Evolutionary conservation across 2,113 vertebrate species (phyloP), one percentile per base, ranked within the genome.

Genomic region (cattle (Bos taurus)): DNA sequence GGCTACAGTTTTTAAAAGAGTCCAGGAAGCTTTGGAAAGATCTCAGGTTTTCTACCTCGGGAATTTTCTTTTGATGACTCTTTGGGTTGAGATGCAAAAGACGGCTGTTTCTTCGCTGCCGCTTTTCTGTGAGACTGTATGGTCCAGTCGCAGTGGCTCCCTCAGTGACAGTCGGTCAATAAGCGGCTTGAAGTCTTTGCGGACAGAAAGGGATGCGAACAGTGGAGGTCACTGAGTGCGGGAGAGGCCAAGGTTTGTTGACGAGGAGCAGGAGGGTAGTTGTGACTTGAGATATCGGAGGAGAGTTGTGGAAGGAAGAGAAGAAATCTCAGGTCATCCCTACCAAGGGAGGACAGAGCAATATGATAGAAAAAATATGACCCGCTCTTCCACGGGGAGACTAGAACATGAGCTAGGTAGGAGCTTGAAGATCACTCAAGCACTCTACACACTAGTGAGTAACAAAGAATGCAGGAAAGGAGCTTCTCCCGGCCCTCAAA

Each of bases 191-290:
- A 54, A 15, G 84, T 86, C 43, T 56, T 88, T 43, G 19, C 1
- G 15, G 52, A 89, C 40, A 33, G 33, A 43, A n/a, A 92, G 12
- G 25, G 60, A 48, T 12, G 33, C 10, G 10, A 36, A 74, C 36
- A 74, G 67, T 74, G 77, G 60, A 40, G 21, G 17, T 57, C 40
- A 11, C 7, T 2, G 30, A 80, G 11, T 3, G 56, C 4, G 2
- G 54, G 17, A 52, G n/a, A 86, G 48, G 28, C 82, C 82, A 15
- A 2, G 25, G 7, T 81, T 46, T 81, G 25, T 25, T 23, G 25
- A 43, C 1, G 6, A 46, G 4, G 59, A 57, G 28, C 7, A 10
- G 21, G 13, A 12, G 7, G 25, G 11, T 23, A 0, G 46, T 40
- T n/a, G 80, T 30, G 25, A 77, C 33, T 46, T n/a, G 80, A 62